Percentiles rank a stretch among this genome's conserved stretches.
phyloP scores from a whole-genome alignment of 2,113 vertebrate genomes.

The Cyrtonyx montezumae region DNA sequence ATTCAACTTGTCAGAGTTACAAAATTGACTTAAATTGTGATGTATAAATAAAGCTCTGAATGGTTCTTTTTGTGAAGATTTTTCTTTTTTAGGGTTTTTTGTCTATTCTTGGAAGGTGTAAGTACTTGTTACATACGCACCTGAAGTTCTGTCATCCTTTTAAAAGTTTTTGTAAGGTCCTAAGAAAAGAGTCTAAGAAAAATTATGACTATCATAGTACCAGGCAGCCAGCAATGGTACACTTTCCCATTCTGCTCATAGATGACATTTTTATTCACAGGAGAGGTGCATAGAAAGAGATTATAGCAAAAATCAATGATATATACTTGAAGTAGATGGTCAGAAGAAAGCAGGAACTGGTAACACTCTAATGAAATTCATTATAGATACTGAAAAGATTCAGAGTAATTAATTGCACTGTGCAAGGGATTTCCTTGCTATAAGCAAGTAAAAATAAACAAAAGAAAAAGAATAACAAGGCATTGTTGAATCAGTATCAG shows the following conservation, averaged over 20 bases:
- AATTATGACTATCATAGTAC: neutral
- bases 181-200: neutral
- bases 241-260: neutral
- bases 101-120: neutral
- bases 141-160: conserved; percentile 17
- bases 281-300: neutral
- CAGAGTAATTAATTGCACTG: neutral
- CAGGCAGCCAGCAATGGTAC: neutral
- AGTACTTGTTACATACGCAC: conserved; percentile 12
- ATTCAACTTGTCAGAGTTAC: neutral
- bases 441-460: neutral
- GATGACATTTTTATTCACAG: neutral
- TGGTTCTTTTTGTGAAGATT: neutral
- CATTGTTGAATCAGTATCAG: neutral
- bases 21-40: neutral
- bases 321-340: neutral
- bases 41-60: neutral
- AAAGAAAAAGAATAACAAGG: neutral
- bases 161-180: neutral
- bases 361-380: neutral
- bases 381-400: neutral
- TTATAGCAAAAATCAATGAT: conserved; percentile 16
- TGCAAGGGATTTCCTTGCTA: neutral
- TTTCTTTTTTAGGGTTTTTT: neutral
- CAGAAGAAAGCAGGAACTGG: neutral